phyloP scores from a whole-genome alignment of 2,113 vertebrate genomes.

The Phylloscopus trochilus region DNA sequence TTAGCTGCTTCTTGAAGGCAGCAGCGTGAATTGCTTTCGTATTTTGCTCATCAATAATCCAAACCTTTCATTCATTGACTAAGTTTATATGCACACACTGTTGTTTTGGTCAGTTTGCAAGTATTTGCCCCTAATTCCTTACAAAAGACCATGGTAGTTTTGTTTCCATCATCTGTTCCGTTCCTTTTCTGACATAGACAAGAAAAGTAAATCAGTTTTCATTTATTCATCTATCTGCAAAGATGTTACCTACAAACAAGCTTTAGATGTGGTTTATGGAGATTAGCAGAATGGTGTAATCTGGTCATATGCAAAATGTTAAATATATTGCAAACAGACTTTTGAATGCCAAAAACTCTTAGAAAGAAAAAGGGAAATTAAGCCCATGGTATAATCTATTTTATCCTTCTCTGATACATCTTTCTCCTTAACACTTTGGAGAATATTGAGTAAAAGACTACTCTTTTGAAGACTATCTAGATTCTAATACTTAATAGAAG shows the following conservation, averaged over 20 bases:
- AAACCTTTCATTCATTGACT: not conserved
- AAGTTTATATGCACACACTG: not conserved
- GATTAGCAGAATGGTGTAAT: not conserved
- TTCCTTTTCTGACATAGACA: not conserved
- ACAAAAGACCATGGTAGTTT: not conserved
- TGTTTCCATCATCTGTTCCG: not conserved
- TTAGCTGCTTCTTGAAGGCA: not conserved
- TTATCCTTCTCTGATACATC: not conserved
- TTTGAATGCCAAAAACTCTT: not conserved
- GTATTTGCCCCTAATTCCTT: not conserved
- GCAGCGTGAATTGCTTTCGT: not conserved
- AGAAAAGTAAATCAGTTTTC: fast-evolving
- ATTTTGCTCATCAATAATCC: not conserved
- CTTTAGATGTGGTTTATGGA: not conserved
- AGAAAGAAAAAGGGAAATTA: not conserved
- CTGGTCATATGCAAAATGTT: not conserved
- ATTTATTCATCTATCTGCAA: not conserved
- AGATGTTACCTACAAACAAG: not conserved
- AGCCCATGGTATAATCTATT: not conserved
- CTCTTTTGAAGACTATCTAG: not conserved
- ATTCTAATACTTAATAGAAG: not conserved
- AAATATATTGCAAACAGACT: not conserved
- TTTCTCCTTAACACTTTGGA: not conserved
- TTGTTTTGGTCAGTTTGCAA: not conserved
- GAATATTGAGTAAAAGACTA: not conserved